phyloP scores from a whole-genome alignment of 1,140 invertebrate genomes.

The Pseudomyrmex flavicornis region DNA sequence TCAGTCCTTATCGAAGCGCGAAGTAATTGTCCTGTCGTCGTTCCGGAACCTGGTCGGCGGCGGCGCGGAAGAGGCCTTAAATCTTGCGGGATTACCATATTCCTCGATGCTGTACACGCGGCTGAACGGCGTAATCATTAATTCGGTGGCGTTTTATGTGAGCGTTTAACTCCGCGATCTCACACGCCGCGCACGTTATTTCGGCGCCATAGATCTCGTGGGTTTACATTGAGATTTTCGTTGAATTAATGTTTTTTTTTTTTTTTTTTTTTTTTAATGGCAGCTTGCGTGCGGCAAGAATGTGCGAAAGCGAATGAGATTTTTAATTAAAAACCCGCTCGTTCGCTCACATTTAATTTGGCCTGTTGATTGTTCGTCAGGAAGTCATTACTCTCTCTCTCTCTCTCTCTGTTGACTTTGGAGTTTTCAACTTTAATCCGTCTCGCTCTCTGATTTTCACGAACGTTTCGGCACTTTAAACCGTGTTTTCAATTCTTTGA shows the following conservation, averaged over 20 bases:
- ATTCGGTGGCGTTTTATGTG: conserved; percentile 50
- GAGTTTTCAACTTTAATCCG: conserved; percentile 21
- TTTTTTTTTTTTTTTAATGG: not conserved
- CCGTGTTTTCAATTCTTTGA: not conserved
- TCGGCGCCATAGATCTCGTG: not conserved
- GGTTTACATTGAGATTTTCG: no score
- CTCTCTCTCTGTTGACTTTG: not conserved
- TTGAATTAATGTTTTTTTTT: no score
- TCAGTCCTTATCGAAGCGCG: conserved; percentile 36
- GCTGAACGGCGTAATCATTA: conserved; percentile 61
- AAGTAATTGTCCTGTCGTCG: conserved; percentile 63
- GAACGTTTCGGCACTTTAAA: not conserved
- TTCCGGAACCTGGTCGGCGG: conserved; percentile 41
- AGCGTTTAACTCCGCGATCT: conserved; percentile 41
- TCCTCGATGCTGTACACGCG: conserved; percentile 37
- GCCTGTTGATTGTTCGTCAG: conserved; percentile 26
- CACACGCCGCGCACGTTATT: not conserved
- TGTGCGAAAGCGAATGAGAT: conserved; percentile 25
- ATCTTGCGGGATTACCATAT: conserved; percentile 68
- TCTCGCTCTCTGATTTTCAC: conserved; percentile 11
- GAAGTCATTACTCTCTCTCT: not conserved
- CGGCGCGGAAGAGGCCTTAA: conserved; percentile 52
- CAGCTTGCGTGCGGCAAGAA: conserved; percentile 1
- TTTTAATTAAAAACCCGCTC: conserved; percentile 44
- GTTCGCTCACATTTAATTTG: conserved; percentile 15